Conservation (phyloP, 2,888 invertebrate genomes). For the Harpalus rubripes region DNA sequence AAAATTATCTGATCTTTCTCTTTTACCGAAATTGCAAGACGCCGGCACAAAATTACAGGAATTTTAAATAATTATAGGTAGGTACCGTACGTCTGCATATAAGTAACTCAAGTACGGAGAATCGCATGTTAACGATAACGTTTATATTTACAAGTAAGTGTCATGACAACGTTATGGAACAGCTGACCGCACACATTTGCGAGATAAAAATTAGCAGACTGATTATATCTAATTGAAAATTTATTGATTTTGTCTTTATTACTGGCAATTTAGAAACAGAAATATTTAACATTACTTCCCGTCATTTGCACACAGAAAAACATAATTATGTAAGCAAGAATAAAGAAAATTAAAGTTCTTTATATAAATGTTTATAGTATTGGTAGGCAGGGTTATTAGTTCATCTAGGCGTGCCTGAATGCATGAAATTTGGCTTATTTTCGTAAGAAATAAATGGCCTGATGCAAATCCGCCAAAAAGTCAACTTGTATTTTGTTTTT, state of each 20-base stretch:
- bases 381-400: too few species aligned
- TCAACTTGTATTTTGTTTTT: too few species aligned
- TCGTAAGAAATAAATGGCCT: too few species aligned
- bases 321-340: too few species aligned
- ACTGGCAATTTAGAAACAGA: neutral
- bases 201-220: too few species aligned
- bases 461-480: too few species aligned
- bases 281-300: neutral
- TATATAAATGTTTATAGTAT: too few species aligned
- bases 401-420: too few species aligned
- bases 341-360: too few species aligned
- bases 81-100: constrained; percentile 6
- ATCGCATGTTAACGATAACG: constrained; percentile 36
- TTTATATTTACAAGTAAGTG: constrained; percentile 14
- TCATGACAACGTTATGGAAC: neutral
- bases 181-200: neutral
- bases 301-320: neutral
- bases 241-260: constrained; percentile 3
- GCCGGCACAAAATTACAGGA: constrained; percentile 43
- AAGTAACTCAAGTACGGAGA: constrained; percentile 31
- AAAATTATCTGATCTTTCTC: constrained; percentile 22
- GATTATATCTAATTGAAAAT: neutral
- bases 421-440: too few species aligned
- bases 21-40: constrained; percentile 16
- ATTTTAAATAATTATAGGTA: constrained; percentile 48